Percentiles rank a stretch among this genome's conserved stretches.
phyloP scores from a whole-genome alignment of 2,113 vertebrate genomes.

The Lophius piscatorius region DNA sequence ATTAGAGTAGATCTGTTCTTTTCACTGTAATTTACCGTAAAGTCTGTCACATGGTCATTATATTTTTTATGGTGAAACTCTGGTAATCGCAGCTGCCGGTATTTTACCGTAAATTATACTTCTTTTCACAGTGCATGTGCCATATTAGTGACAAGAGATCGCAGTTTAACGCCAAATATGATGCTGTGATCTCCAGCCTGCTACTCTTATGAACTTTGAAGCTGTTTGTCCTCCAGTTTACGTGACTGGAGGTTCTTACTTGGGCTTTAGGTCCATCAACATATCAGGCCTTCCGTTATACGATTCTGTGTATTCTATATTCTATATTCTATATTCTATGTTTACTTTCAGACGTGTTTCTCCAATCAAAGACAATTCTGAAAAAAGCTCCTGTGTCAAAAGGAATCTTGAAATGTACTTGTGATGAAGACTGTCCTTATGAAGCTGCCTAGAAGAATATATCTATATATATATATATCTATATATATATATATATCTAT shows the following conservation, averaged over 20 bases:
- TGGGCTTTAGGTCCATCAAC: constrained; percentile 22
- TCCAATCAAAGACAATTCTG: constrained; percentile 23
- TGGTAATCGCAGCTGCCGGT: no score
- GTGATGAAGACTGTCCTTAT: constrained; percentile 64
- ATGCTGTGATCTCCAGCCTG: constrained; percentile 43
- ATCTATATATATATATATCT: constrained; percentile 24
- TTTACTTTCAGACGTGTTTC: no score
- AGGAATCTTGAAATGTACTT: constrained; percentile 59
- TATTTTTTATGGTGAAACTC: no score
- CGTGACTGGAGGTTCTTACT: constrained; percentile 28
- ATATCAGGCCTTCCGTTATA: constrained; percentile 26
- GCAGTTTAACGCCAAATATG: constrained; percentile 71
- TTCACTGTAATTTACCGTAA: no score
- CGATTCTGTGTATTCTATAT: constrained; percentile 5
- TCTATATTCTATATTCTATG: background rate
- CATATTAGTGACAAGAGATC: constrained; percentile 40
- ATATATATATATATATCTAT: constrained; percentile 19
- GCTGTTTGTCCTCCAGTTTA: constrained; percentile 27
- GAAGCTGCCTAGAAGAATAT: constrained; percentile 68
- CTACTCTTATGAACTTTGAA: constrained; percentile 35
- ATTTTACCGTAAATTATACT: no score
- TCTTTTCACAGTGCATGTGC: no score
- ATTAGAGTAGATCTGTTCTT: no score
- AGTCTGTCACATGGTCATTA: no score
- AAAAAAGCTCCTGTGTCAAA: constrained; percentile 32